Evolutionary conservation across 2,888 invertebrate genomes (phyloP), one percentile per base, ranked within the genome.

Genomic region (Aphrophora alni): DNA sequence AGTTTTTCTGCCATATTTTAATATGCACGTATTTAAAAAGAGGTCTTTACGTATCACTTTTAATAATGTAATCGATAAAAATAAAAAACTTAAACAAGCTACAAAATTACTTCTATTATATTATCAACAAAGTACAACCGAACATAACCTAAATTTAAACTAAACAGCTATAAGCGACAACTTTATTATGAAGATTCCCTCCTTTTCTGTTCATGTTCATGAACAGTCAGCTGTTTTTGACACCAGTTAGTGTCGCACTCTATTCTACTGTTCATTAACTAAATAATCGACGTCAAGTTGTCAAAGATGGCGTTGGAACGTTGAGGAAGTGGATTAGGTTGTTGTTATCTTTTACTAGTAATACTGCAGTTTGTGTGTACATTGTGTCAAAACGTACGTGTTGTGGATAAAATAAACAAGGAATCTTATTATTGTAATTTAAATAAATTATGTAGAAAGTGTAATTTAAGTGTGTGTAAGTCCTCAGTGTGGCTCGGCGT

Each of bases 1-100:
- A 98, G 92, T 88, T 95, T 94, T 88, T 98, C 98, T 68, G 98
- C 98, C 98, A 98, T 98, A 87, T 87, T 89, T 28, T 51, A 25
- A 14, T 44, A 44, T 17, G 17, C 33, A 33, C n/a, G n/a, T n/a
- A n/a, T n/a, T n/a, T n/a, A 33, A 33, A 33, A 7, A 33, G 33
- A 33, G 33, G 5, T 33, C 33, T 33, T 33, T 33, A 33, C 10
- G n/a, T n/a, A n/a, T n/a, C n/a, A n/a, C n/a, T n/a, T n/a, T n/a
- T n/a, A n/a, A n/a, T n/a, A n/a, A n/a, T n/a, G n/a, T n/a, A n/a
- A n/a, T n/a, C n/a, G n/a, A n/a, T n/a, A n/a, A n/a, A n/a, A n/a
- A n/a, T 7, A 33, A 33, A 33, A 7, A 4, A 33, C 33, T 33
- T 33, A 33, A 33, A n/a, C n/a, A n/a, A n/a, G n/a, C n/a, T n/a